Evolutionary conservation across 2,888 invertebrate species (phyloP).

Genomic region (Xanthia togata): DNA sequence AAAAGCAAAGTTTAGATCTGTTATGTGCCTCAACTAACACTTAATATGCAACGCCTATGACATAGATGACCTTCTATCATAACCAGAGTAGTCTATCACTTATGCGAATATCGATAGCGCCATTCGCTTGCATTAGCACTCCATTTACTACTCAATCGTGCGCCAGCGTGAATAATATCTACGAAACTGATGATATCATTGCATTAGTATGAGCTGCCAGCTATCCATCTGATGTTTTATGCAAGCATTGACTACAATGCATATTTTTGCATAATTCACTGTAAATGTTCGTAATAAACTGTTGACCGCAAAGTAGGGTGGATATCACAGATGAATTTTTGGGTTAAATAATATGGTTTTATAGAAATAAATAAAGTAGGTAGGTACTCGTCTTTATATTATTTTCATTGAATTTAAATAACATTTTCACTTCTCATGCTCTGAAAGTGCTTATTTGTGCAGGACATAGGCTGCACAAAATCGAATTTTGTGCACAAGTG

Average conservation of each 20-base stretch:
- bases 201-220: slow-evolving; percentile 54
- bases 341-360: neutral
- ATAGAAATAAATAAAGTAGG: neutral
- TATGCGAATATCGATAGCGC: slow-evolving; percentile 10
- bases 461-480: too few species aligned
- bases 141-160: slow-evolving; percentile 35
- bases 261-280: slow-evolving; percentile 68
- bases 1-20: neutral
- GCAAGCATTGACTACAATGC: slow-evolving; percentile 63
- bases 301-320: slow-evolving; percentile 46
- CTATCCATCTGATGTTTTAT: slow-evolving; percentile 62
- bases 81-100: slow-evolving; percentile 20
- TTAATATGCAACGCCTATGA: slow-evolving; percentile 3
- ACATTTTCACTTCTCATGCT: too few species aligned
- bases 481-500: too few species aligned
- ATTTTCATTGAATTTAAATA: too few species aligned
- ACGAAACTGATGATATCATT: slow-evolving; percentile 60
- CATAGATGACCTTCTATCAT: slow-evolving; percentile 12
- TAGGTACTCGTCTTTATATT: too few species aligned
- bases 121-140: slow-evolving; percentile 9
- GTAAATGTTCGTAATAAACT: slow-evolving; percentile 56
- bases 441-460: too few species aligned
- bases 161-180: slow-evolving; percentile 59
- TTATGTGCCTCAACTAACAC: neutral
- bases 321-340: neutral